Evolutionary conservation across 2,797 vertebrate species (phyloP).

Genomic region (Austrolebias charrua): DNA sequence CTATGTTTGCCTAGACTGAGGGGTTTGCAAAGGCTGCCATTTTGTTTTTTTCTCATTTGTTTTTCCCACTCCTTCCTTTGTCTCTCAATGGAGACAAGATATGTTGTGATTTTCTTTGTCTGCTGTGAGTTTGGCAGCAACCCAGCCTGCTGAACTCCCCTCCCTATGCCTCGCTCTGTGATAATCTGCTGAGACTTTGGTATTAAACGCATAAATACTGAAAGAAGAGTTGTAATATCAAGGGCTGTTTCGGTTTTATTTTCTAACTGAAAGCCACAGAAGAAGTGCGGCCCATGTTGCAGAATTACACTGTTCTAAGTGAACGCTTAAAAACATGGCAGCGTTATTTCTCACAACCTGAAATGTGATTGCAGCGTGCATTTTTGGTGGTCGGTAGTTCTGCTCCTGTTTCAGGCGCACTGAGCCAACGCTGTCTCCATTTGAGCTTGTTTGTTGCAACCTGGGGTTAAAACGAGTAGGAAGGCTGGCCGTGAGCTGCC

Average conservation of each 20-base stretch:
- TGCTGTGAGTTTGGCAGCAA: constrained; percentile 76
- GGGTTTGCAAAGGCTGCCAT: constrained; percentile 82
- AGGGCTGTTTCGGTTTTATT: constrained; percentile 77
- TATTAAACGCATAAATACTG: constrained; percentile 61
- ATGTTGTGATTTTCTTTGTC: constrained; percentile 80
- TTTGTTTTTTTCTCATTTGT: constrained; percentile 25
- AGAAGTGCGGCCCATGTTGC: constrained; percentile 67
- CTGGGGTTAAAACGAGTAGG: constrained; percentile 53
- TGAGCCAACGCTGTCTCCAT: constrained; percentile 27
- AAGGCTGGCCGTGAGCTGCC: constrained; percentile 67
- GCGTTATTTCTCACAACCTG: constrained; percentile 21
- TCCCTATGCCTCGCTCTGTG: constrained; percentile 61
- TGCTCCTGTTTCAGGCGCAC: constrained; percentile 35
- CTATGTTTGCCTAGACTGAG: constrained; percentile 98
- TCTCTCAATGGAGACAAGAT: constrained; percentile 56
- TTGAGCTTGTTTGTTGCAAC: constrained; percentile 55
- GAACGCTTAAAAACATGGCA: constrained; percentile 27
- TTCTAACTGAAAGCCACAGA: constrained; percentile 71
- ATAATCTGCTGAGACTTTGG: constrained; percentile 64
- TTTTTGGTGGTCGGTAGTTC: constrained; percentile 13
- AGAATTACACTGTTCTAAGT: constrained; percentile 67
- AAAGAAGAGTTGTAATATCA: constrained; percentile 69
- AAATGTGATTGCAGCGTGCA: constrained; percentile 25
- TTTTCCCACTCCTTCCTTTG: constrained; percentile 46
- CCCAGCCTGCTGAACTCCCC: constrained; percentile 63